Base-by-base conservation (phyloP, 2,797 vertebrate species). In the Manis pentadactyla region DNA sequence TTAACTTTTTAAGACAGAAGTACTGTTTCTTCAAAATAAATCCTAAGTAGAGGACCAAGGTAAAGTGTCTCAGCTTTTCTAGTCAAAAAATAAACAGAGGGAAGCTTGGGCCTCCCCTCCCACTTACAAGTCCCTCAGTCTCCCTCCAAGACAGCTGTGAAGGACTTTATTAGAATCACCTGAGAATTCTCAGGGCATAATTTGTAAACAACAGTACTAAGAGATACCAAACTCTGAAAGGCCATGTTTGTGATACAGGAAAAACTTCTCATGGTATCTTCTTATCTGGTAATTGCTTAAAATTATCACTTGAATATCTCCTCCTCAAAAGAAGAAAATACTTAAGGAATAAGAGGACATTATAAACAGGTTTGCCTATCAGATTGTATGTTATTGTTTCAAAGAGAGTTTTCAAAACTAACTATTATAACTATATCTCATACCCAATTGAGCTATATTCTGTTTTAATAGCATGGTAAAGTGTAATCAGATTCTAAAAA, bases 11-110 rank as follows among this genome's bases (percentile, higher is more conserved):
- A 94, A 91, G 21, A 31, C 23, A 77, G 23, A 53, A 83, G 10
- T 39, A 27, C 1, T 23, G 9, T 89, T 90, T 93, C 63, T 93
- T 92, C 42, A n/a, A 83, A 77, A 96, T 25, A 89, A 59, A 42
- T 75, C 19, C n/a, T 27, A 82, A 87, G 12, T 37, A 75, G 42
- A 94, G 23, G 5, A 11, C 7, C 7, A 25, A 6, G 29, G 3
- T 59, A 88, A 94, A 64, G 1, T 17, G 4, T 81, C 27, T 71
- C 11, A 55, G 2, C 37, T 71, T 93, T 68, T 64, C 19, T 25
- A 81, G n/a, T 31, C 8, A 79, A 87, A 93, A 64, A 21, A 31
- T 18, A 49, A 12, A 23, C 5, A 73, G 27, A 14, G 27, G 5
- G 66, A 79, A 49, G 6, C 10, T 12, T 3, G 12, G 3, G 4